phyloP scores from a whole-genome alignment of 2,113 vertebrate species.

The mouse (Mus musculus) region DNA sequence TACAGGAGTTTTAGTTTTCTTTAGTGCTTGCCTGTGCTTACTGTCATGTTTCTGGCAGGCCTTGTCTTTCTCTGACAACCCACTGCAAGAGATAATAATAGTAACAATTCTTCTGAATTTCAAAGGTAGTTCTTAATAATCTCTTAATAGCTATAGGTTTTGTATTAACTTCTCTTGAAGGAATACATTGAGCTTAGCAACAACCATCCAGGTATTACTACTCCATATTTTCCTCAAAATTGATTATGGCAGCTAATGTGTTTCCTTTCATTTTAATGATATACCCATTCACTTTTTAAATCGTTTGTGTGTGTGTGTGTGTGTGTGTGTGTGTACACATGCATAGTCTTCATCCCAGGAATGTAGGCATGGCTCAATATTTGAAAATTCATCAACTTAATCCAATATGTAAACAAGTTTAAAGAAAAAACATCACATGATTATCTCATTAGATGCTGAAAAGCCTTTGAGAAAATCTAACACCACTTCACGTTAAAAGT shows the following conservation, averaged over 20 bases:
- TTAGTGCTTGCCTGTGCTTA: neutral
- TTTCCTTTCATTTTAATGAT: neutral
- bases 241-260: neutral
- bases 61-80: neutral
- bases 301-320: neutral
- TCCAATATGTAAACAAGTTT: no score
- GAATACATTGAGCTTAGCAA: neutral
- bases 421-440: no score
- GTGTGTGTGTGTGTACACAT: neutral
- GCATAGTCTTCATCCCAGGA: no score
- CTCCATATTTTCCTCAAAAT: neutral
- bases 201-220: neutral
- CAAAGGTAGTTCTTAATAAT: neutral
- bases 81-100: neutral
- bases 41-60: neutral
- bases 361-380: no score
- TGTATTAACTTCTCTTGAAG: neutral
- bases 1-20: neutral
- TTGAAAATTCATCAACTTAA: no score
- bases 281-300: neutral
- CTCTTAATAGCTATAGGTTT: neutral
- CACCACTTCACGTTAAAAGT: no score
- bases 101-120: neutral
- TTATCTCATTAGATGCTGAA: no score
- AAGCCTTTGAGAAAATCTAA: no score